These are phyloP conservation scores for Pelodiscus sinensis DNA, from an alignment of 2,113 vertebrate species.

Conservation along the genomic window DNA sequence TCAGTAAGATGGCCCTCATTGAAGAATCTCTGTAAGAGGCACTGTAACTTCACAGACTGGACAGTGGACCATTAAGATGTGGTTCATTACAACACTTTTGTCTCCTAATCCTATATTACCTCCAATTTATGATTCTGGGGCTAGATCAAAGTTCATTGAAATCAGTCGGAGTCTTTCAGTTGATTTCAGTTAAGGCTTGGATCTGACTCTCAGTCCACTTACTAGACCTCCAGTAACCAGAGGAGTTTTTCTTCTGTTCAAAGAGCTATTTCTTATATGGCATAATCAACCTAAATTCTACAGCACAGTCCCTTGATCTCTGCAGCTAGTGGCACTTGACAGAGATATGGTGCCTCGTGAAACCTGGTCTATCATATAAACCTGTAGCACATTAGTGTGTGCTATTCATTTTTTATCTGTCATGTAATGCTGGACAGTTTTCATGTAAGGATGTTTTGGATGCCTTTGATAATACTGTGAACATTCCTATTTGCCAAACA, in stretches of 20 bases:
- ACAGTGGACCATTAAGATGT: background rate
- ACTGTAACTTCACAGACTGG: background rate
- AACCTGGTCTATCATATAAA: background rate
- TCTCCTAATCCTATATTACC: background rate
- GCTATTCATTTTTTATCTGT: slow-evolving; percentile 1
- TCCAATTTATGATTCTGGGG: background rate
- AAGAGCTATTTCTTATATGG: slow-evolving; percentile 69
- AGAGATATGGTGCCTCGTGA: slow-evolving; percentile 33
- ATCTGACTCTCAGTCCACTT: background rate
- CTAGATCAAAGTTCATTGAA: slow-evolving; percentile 31
- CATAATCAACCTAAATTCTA: slow-evolving; percentile 58
- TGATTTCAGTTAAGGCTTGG: background rate
- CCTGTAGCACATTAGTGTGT: background rate
- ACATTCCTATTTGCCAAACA: background rate
- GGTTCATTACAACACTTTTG: background rate
- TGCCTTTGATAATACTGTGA: background rate
- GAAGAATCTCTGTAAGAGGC: background rate
- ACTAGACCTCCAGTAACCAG: slow-evolving; percentile 63
- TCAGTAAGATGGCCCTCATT: background rate
- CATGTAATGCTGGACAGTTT: background rate
- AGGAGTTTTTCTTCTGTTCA: slow-evolving; percentile 37
- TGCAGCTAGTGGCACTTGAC: slow-evolving; percentile 21
- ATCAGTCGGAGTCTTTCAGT: background rate
- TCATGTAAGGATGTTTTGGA: background rate
- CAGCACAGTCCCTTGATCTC: slow-evolving; percentile 39